Conservation (phyloP, 2,888 invertebrate species). For the Podotricha telesiphe region DNA sequence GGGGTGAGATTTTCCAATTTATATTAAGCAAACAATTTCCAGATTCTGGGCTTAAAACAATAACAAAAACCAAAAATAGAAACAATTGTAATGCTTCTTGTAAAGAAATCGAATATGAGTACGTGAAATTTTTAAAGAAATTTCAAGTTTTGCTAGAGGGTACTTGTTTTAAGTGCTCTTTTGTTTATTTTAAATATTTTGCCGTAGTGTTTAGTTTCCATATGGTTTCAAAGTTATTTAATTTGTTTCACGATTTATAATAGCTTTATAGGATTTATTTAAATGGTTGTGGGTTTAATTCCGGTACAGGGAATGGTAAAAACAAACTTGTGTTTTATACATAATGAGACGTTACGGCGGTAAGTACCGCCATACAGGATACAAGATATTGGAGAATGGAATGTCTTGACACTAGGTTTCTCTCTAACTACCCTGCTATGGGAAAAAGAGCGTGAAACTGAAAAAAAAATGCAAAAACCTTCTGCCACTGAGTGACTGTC, state of each 20-base stretch:
- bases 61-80: constrained; percentile 32
- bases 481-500: no score
- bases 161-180: constrained; percentile 4
- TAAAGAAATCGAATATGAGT: constrained; percentile 31
- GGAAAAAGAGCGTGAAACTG: no score
- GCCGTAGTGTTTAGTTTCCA: background rate
- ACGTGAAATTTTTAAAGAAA: constrained; percentile 8
- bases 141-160: constrained; percentile 3
- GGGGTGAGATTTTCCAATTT: constrained; percentile 64
- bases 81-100: constrained; percentile 40
- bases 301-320: no score
- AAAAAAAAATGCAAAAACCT: no score
- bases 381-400: no score
- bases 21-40: constrained; percentile 68
- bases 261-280: no score
- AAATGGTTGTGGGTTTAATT: no score
- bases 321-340: no score
- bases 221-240: background rate
- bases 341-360: no score
- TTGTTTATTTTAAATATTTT: constrained; percentile 7
- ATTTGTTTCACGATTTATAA: background rate
- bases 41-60: constrained; percentile 45
- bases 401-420: no score
- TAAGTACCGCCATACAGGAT: no score
- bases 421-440: no score